Conservation (phyloP, 2,888 invertebrate species). For the Hedychridium roseum region DNA sequence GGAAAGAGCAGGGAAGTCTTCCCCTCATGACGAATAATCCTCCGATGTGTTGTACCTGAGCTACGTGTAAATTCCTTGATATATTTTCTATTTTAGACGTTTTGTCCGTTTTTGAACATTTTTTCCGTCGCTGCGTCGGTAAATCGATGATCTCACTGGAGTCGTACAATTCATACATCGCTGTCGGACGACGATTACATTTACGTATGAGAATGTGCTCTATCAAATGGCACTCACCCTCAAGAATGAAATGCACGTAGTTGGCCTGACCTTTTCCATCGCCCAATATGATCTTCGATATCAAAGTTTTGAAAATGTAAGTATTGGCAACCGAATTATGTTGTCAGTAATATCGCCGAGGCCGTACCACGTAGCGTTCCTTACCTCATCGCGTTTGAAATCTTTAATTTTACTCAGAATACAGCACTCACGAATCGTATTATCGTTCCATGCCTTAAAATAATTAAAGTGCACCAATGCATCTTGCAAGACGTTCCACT, state of each 20-base stretch:
- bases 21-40: no score
- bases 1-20: no score
- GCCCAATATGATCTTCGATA: conserved; percentile 50
- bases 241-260: conserved; percentile 68
- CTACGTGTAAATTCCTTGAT: no score
- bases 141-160: conserved; percentile 51
- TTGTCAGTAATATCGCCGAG: no score
- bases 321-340: no score
- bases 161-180: conserved; percentile 65
- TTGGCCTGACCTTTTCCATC: conserved; percentile 58
- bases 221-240: conserved; percentile 70
- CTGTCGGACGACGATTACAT: conserved; percentile 56
- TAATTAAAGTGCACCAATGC: conserved; percentile 72
- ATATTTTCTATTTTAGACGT: no score
- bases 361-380: no score
- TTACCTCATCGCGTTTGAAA: conserved; percentile 67
- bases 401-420: conserved; percentile 71
- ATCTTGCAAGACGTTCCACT: conserved; percentile 70
- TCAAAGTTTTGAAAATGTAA: no score
- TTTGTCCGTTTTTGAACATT: no score
- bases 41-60: no score
- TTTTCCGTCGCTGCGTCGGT: no score
- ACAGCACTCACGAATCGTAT: conserved; percentile 71
- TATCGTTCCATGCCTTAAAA: conserved; percentile 71
- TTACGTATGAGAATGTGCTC: conserved; percentile 67